Percentiles rank a stretch among this genome's conserved stretches.
phyloP scores from a whole-genome alignment of 64 coral and sea anemone genomes.

The Stichodactyla helianthus region DNA sequence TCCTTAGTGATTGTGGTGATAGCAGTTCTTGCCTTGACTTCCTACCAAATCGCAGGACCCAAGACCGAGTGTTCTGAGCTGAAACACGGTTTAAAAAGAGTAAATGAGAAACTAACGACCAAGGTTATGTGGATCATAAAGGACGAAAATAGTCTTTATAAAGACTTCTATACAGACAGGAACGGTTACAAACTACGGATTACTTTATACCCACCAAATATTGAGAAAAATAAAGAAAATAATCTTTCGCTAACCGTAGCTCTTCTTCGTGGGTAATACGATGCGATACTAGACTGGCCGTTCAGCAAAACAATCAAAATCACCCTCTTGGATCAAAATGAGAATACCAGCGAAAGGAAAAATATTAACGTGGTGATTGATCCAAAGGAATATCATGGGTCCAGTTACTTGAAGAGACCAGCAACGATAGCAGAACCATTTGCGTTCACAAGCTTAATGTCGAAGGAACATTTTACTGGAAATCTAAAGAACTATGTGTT shows the following conservation, averaged over 20 bases:
- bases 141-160: neutral
- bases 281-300: conserved; percentile 32
- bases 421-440: neutral
- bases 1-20: neutral
- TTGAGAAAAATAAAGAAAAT: neutral
- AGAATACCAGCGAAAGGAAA: conserved; percentile 3
- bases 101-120: neutral
- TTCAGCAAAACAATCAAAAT: conserved; percentile 14
- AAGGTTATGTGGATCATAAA: neutral
- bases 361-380: conserved; percentile 12
- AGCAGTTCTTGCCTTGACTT: neutral
- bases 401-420: neutral
- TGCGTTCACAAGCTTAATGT: neutral
- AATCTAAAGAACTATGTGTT: neutral
- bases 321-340: conserved; percentile 22
- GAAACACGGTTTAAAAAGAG: neutral
- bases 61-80: too few species aligned
- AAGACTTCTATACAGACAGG: neutral
- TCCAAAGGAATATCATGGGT: neutral
- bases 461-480: neutral
- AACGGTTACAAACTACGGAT: neutral
- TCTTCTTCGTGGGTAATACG: conserved; percentile 22
- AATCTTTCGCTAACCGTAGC: neutral
- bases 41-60: neutral
- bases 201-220: neutral